These are phyloP conservation scores for Heliothis peltigera DNA, from an alignment of 2,888 invertebrate genomes.

Conservation along the genomic window DNA sequence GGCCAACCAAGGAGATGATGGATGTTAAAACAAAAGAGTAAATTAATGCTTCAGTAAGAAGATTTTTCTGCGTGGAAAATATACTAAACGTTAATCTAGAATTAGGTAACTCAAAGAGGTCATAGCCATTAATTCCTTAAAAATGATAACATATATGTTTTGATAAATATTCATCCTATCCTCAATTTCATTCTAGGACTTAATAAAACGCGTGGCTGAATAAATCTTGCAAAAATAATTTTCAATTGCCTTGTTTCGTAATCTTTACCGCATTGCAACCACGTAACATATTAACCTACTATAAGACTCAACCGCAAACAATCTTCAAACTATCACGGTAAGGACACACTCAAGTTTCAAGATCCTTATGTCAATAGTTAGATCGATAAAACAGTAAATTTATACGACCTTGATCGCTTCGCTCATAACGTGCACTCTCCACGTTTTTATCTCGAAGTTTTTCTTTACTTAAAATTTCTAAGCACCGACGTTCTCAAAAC, in stretches of 20 bases:
- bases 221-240: no score
- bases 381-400: constrained; percentile 22
- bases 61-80: neutral
- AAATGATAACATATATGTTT: no score
- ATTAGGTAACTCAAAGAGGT: no score
- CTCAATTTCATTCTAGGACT: no score
- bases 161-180: no score
- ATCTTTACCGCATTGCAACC: neutral
- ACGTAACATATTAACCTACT: neutral
- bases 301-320: neutral
- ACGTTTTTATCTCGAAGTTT: constrained; percentile 42
- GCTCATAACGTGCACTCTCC: constrained; percentile 19
- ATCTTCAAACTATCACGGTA: neutral
- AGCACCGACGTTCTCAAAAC: constrained; percentile 32
- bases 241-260: no score
- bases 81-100: neutral
- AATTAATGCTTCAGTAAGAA: constrained; percentile 10
- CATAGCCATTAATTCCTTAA: no score
- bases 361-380: constrained; percentile 16
- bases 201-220: no score
- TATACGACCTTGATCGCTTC: constrained; percentile 39
- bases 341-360: constrained; percentile 12
- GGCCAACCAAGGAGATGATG: constrained; percentile 12
- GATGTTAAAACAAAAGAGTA: constrained; percentile 27
- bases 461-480: constrained; percentile 39